Conservation (phyloP, 2,888 invertebrate genomes). For the Drosophila stalkeri region DNA sequence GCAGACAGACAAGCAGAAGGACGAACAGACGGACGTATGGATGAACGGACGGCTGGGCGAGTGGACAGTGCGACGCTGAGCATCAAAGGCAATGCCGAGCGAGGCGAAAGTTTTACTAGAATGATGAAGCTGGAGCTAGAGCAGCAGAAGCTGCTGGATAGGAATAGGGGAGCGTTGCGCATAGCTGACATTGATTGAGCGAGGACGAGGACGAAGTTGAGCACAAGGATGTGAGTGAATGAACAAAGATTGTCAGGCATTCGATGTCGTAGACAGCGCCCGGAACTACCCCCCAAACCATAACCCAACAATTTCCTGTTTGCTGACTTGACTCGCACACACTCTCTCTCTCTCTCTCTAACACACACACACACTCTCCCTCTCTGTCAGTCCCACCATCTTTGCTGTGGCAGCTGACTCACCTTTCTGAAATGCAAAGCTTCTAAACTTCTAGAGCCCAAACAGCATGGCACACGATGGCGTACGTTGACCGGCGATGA, state of each 20-base stretch:
- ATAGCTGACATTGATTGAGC: conserved; percentile 73
- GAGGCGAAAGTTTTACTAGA: conserved; percentile 45
- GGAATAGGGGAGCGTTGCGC: neutral
- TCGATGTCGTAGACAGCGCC: conserved; percentile 38
- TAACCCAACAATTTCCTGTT: neutral
- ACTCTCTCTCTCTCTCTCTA: neutral
- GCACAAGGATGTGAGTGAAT: conserved; percentile 44
- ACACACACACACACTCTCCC: too few relatives aligned
- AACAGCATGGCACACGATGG: neutral
- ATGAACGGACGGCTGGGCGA: neutral
- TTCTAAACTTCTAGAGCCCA: neutral
- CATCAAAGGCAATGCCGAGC: conserved; percentile 48
- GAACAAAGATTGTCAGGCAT: conserved; percentile 54
- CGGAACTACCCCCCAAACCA: conserved; percentile 6
- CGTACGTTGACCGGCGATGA: conserved; percentile 45
- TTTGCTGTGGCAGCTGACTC: conserved; percentile 24
- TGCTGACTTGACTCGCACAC: conserved; percentile 1
- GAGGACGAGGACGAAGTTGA: conserved; percentile 40
- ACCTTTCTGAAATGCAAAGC: conserved; percentile 33
- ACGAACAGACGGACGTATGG: neutral
- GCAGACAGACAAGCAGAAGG: conserved; percentile 2
- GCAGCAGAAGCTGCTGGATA: neutral
- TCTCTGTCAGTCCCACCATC: neutral
- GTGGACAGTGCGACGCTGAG: conserved; percentile 25
- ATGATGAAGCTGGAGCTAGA: conserved; percentile 2